Evolutionary conservation across 2,888 invertebrate genomes (phyloP).

Genomic region (Apamea epomidion): DNA sequence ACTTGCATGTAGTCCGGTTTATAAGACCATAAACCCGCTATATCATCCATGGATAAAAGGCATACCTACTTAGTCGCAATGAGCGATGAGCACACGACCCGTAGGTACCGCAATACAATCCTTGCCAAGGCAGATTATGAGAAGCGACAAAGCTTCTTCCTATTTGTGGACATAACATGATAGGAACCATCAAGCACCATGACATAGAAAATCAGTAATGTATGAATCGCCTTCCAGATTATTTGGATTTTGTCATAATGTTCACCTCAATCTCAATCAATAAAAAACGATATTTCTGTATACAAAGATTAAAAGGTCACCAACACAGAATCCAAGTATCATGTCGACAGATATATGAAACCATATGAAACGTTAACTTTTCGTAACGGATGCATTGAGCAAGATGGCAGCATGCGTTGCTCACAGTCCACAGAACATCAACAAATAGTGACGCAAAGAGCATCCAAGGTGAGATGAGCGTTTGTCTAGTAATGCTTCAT

Average conservation of each 20-base stretch:
- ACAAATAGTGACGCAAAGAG: constrained; percentile 70
- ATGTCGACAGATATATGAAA: constrained; percentile 49
- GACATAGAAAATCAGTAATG: neutral
- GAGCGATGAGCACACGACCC: neutral
- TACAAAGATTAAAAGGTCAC: constrained; percentile 2
- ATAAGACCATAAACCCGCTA: neutral
- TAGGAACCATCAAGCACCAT: neutral
- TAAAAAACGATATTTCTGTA: constrained; percentile 11
- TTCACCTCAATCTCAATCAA: constrained; percentile 1
- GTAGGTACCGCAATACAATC: neutral
- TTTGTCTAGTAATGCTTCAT: constrained; percentile 28
- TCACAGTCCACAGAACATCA: constrained; percentile 57
- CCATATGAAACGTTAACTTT: constrained; percentile 51
- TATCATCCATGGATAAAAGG: neutral
- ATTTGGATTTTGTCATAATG: constrained; percentile 3
- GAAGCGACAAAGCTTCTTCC: neutral
- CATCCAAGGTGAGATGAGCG: constrained; percentile 61
- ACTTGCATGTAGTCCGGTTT: neutral
- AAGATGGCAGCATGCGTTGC: constrained; percentile 58
- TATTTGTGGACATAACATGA: neutral
- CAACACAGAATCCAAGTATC: constrained; percentile 13
- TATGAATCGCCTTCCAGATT: neutral
- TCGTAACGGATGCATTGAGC: constrained; percentile 63
- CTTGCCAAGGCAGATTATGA: neutral
- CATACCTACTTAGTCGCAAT: too few relatives aligned